phyloP scores from a whole-genome alignment of 2,888 invertebrate genomes.

The Thereva unica region DNA sequence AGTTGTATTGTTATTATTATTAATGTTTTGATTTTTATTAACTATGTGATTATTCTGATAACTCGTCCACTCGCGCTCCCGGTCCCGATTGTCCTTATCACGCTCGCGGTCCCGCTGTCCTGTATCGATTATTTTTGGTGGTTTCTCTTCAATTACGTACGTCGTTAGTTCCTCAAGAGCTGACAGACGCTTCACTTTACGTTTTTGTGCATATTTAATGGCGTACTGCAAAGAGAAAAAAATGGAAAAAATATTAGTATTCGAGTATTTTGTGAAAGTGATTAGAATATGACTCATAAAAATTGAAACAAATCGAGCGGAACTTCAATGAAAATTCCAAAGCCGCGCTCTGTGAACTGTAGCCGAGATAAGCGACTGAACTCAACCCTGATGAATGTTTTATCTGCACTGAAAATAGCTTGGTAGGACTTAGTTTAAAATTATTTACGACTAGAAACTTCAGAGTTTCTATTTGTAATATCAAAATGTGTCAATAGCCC shows the following conservation, averaged over 20 bases:
- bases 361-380: too few species aligned
- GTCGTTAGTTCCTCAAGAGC: slow-evolving; percentile 59
- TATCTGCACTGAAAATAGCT: too few species aligned
- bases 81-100: slow-evolving; percentile 48
- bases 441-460: too few species aligned
- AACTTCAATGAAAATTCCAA: too few species aligned
- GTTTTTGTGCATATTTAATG: slow-evolving; percentile 64
- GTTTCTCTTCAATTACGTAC: slow-evolving; percentile 62
- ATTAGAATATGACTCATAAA: too few species aligned
- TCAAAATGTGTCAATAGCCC: too few species aligned
- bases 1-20: slow-evolving; percentile 35
- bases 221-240: slow-evolving; percentile 58
- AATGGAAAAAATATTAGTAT: not conserved
- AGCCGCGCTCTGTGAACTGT: too few species aligned
- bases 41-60: slow-evolving; percentile 43
- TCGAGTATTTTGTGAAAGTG: too few species aligned
- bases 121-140: slow-evolving; percentile 62
- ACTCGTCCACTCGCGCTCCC: slow-evolving; percentile 48
- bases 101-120: slow-evolving; percentile 61
- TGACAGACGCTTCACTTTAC: slow-evolving; percentile 63
- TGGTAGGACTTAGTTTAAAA: too few species aligned
- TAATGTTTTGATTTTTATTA: slow-evolving; percentile 30
- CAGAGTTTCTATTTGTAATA: too few species aligned
- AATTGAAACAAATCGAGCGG: too few species aligned
- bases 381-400: too few species aligned